Evolutionary conservation across 2,113 vertebrate species (phyloP).

Genomic region (Clinocottus analis): DNA sequence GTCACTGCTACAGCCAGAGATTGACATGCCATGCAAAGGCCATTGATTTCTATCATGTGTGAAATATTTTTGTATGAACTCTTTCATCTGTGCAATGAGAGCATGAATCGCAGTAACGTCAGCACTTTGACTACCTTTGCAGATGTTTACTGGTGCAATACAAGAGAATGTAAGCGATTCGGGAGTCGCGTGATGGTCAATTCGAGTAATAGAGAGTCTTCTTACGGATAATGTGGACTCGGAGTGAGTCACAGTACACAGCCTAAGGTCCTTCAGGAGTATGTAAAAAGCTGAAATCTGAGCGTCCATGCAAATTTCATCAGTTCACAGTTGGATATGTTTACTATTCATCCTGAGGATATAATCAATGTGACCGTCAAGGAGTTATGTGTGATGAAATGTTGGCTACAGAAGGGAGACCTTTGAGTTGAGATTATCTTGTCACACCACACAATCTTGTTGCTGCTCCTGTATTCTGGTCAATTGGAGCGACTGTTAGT

Average conservation of each 20-base stretch:
- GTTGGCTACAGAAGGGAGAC: neutral
- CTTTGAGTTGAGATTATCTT: neutral
- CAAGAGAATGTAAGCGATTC: constrained; percentile 41
- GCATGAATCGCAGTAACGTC: neutral
- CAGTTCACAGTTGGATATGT: neutral
- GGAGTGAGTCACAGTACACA: neutral
- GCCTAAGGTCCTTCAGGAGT: neutral
- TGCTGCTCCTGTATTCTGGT: neutral
- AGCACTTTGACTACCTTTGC: constrained; percentile 12
- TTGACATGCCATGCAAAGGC: constrained; percentile 62
- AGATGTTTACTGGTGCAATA: constrained; percentile 48
- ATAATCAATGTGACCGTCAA: neutral
- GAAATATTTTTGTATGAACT: constrained; percentile 23
- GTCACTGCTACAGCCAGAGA: constrained; percentile 40
- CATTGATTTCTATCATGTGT: constrained; percentile 34
- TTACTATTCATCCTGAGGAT: neutral
- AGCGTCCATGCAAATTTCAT: neutral
- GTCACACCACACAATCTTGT: neutral
- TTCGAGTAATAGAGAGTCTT: constrained; percentile 21
- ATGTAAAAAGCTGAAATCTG: neutral
- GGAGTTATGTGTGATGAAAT: neutral
- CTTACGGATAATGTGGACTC: neutral
- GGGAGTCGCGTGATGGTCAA: constrained; percentile 19
- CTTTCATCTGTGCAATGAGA: constrained; percentile 7
- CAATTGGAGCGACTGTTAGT: neutral